A percentile compares a stretch with the other conserved stretches of the same genome.
Evolutionary conservation across 2,888 invertebrate genomes (phyloP).

Genomic region (Heliothis peltigera): DNA sequence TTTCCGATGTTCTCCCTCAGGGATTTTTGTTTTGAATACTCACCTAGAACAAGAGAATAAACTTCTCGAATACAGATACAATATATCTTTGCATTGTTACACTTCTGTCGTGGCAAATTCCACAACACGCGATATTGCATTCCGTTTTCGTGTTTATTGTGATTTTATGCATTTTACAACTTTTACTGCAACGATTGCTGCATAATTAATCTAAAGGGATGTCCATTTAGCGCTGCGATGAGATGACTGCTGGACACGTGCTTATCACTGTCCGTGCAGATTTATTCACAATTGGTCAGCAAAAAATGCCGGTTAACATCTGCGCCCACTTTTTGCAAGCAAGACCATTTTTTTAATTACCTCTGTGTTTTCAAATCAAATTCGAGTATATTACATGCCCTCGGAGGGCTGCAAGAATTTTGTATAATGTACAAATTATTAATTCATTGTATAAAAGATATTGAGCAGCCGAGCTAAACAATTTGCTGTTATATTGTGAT

Average conservation of each 20-base stretch:
- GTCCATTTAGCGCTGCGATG: background rate
- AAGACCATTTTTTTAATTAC: no score
- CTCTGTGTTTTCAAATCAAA: no score
- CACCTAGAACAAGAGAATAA: conserved; percentile 4
- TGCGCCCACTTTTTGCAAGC: no score
- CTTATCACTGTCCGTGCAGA: background rate
- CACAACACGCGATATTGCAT: conserved; percentile 45
- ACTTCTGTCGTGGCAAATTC: conserved; percentile 17
- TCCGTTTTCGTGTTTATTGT: conserved; percentile 24
- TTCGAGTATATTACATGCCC: no score
- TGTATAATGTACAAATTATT: no score
- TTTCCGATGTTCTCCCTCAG: background rate
- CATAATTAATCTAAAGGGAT: conserved; percentile 5
- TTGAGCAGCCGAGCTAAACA: no score
- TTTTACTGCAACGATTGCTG: conserved; percentile 18
- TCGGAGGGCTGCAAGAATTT: no score
- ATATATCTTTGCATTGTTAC: conserved; percentile 8
- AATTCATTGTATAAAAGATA: no score
- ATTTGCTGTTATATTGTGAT: no score
- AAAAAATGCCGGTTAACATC: no score
- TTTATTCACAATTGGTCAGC: background rate
- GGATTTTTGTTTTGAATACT: background rate
- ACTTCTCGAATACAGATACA: conserved; percentile 8
- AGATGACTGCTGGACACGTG: background rate
- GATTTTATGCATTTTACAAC: conserved; percentile 25